phyloP scores from a whole-genome alignment of 2,113 vertebrate species.

The Ceratotherium simum region DNA sequence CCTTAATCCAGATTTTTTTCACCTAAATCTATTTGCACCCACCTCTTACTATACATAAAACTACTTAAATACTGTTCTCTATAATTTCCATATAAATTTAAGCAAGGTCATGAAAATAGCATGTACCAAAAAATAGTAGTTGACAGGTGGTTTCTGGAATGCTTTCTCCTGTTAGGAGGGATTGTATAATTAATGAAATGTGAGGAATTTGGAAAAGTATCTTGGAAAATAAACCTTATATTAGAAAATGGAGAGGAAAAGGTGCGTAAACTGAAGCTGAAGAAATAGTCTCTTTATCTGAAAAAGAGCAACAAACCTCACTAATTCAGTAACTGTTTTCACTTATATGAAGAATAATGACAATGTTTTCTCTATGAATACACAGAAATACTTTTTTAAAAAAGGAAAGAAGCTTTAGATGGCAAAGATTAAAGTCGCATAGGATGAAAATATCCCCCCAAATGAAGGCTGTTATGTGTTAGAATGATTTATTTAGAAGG shows the following conservation, averaged over 20 bases:
- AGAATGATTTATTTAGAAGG: slow-evolving; percentile 1
- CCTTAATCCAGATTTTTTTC: neutral
- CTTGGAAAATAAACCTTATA: slow-evolving; percentile 37
- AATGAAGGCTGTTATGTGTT: neutral
- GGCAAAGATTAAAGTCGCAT: neutral
- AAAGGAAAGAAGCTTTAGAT: slow-evolving; percentile 5
- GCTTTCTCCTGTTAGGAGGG: slow-evolving; percentile 1
- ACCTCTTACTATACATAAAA: neutral
- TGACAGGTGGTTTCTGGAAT: slow-evolving; percentile 14
- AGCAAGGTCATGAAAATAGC: neutral
- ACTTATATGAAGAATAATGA: slow-evolving; percentile 24
- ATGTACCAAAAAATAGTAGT: neutral
- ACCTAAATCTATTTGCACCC: neutral
- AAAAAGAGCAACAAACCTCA: neutral
- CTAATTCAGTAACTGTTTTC: slow-evolving; percentile 37
- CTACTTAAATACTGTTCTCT: slow-evolving; percentile 4
- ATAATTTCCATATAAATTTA: slow-evolving; percentile 7
- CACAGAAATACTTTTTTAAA: neutral
- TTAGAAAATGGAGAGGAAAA: slow-evolving; percentile 21
- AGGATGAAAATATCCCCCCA: slow-evolving; percentile 17
- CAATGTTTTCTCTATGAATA: slow-evolving; percentile 16
- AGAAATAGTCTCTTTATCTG: neutral
- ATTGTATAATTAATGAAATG: neutral
- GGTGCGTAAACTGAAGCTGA: neutral
- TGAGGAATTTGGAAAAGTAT: neutral